phyloP scores from a whole-genome alignment of 2,113 vertebrate genomes.

The Hydropotes inermis region DNA sequence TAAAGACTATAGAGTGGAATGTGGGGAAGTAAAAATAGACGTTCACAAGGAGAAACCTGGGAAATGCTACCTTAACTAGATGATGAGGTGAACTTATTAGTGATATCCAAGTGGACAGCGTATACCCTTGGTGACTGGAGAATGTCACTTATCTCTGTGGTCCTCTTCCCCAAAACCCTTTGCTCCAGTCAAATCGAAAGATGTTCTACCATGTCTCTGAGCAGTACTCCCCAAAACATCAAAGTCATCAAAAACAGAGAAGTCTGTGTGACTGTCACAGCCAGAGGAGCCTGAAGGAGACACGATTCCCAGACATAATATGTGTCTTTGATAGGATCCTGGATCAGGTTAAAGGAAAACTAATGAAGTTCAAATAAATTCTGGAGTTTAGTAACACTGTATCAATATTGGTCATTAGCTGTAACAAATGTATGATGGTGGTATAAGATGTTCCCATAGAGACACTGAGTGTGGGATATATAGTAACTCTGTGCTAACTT shows the following conservation, averaged over 20 bases:
- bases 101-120: rapidly evolving
- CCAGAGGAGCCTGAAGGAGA: not conserved
- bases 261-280: not conserved
- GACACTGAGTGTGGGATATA: not conserved
- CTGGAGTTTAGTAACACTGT: not conserved
- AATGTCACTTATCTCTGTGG: too few species aligned
- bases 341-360: not conserved
- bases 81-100: not conserved
- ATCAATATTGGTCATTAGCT: not conserved
- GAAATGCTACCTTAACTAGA: not conserved
- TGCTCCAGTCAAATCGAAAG: not conserved
- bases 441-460: not conserved
- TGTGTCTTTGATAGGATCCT: not conserved
- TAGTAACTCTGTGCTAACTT: not conserved
- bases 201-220: not conserved
- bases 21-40: not conserved
- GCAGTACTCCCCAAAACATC: not conserved
- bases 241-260: not conserved
- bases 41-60: not conserved
- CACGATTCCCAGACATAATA: not conserved
- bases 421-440: not conserved
- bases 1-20: not conserved
- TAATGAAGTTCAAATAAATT: not conserved
- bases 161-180: too few species aligned
- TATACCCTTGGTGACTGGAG: not conserved